Evolutionary conservation across 2,113 vertebrate species (phyloP).

Genomic region (Notarius quadriscutis): DNA sequence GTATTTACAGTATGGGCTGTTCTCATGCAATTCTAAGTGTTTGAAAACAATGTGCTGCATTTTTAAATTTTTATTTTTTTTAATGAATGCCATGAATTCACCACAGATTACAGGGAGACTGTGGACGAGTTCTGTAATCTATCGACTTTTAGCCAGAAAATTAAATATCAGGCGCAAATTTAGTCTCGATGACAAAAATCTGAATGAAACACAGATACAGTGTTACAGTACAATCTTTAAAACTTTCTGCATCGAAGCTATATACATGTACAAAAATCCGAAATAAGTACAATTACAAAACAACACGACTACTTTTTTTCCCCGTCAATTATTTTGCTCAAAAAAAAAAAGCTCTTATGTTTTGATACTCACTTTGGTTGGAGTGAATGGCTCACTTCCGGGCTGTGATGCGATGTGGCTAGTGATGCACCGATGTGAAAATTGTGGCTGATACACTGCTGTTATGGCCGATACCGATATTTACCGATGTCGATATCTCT

Average conservation of each 20-base stretch:
- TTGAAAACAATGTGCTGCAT: neutral
- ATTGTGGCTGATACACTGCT: no score
- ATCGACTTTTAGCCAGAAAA: neutral
- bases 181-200: neutral
- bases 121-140: neutral
- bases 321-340: neutral
- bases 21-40: neutral
- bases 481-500: no score
- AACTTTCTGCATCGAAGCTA: neutral
- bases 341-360: neutral
- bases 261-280: neutral
- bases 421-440: no score
- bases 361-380: slow-evolving; percentile 8
- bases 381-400: slow-evolving; percentile 25
- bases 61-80: neutral
- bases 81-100: no score
- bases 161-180: neutral
- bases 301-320: no score
- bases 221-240: neutral
- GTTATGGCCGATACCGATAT: no score
- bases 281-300: neutral
- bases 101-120: neutral
- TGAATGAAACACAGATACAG: neutral
- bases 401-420: slow-evolving; percentile 22
- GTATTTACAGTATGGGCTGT: neutral